Conservation (phyloP, 2,113 vertebrate species). For the Dasyprocta punctata region DNA sequence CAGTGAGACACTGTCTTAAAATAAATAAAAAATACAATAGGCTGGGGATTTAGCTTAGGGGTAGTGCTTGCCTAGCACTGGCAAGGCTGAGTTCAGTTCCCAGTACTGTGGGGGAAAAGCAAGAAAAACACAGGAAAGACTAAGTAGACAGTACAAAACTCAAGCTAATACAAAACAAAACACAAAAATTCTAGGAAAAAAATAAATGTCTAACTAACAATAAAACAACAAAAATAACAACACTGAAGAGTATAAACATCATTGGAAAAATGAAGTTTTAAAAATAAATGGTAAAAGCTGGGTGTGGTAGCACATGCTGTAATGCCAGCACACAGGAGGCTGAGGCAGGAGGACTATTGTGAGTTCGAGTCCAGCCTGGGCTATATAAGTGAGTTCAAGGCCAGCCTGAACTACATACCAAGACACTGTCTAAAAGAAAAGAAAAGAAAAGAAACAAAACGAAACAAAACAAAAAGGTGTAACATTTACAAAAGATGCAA, state of each 20-base stretch:
- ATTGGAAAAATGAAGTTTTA: background rate
- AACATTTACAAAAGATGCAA: background rate
- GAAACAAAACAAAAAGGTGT: background rate
- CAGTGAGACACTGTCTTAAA: background rate
- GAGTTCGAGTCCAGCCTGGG: background rate
- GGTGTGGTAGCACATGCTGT: background rate
- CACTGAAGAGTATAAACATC: background rate
- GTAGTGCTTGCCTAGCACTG: background rate
- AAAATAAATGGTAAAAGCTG: background rate
- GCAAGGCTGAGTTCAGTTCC: background rate
- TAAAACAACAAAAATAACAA: background rate
- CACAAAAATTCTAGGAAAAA: background rate
- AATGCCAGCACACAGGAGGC: background rate
- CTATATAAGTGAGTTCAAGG: background rate
- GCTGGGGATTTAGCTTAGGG: no score
- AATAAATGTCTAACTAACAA: background rate
- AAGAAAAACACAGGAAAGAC: background rate
- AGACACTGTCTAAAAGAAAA: background rate
- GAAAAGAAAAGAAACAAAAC: background rate
- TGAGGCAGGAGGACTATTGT: background rate
- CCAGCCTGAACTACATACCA: background rate
- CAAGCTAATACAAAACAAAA: background rate
- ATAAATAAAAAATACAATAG: background rate
- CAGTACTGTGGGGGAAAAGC: background rate
- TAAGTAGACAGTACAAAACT: background rate